phyloP scores from a whole-genome alignment of 2,888 invertebrate species.

The Cephus nigrinus region DNA sequence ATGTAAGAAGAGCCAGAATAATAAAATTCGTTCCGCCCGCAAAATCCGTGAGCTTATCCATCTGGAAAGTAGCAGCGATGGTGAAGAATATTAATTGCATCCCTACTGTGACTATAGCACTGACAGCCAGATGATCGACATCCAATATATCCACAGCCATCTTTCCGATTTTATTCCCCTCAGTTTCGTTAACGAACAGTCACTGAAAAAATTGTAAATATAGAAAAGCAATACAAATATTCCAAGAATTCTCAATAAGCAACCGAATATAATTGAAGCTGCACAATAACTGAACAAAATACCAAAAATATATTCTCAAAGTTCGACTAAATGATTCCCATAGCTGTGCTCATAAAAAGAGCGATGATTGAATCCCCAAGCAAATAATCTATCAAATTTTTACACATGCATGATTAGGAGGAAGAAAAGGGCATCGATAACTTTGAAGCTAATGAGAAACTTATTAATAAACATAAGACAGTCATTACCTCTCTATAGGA shows the following conservation, averaged over 20 bases:
- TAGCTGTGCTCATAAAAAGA: background rate
- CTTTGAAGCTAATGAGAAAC: background rate
- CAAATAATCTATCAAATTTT: background rate
- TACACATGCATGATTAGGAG: background rate
- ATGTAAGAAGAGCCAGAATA: constrained; percentile 86
- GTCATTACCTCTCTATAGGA: background rate
- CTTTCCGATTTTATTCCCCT: constrained; percentile 23
- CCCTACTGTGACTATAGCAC: constrained; percentile 84
- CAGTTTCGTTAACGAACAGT: background rate
- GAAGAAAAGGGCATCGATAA: background rate
- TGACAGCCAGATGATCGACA: constrained; percentile 86
- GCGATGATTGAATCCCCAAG: background rate
- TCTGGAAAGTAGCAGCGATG: constrained; percentile 86
- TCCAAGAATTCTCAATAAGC: background rate
- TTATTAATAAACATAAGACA: background rate
- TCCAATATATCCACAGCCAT: constrained; percentile 83
- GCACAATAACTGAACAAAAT: background rate
- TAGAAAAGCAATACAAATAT: background rate
- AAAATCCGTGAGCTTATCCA: constrained; percentile 93
- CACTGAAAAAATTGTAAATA: background rate
- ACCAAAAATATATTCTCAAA: background rate
- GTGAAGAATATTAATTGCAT: constrained; percentile 91
- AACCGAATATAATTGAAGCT: background rate
- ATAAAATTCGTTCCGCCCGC: constrained; percentile 95
- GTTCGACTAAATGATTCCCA: background rate